A percentile compares a stretch with the other conserved stretches of the same genome.
These are phyloP conservation scores for Xylocopa sonorina DNA, from an alignment of 1,140 invertebrate species.

Conservation along the genomic window DNA sequence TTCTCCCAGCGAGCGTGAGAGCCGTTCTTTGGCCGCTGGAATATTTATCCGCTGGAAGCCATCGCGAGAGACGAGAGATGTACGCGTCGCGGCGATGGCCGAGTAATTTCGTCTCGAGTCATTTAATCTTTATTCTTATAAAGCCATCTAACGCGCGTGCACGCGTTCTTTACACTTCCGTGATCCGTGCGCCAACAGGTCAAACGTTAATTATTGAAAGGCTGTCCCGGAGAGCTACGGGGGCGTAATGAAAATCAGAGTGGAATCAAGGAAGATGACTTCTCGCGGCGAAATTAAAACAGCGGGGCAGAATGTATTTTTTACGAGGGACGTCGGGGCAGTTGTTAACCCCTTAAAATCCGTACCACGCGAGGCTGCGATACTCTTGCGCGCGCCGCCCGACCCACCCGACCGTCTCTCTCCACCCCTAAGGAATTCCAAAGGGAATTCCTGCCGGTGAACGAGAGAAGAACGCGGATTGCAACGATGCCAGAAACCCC, in stretches of 20 bases:
- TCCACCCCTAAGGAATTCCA: slow-evolving; percentile 19
- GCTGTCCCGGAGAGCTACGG: neutral
- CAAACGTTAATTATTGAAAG: slow-evolving; percentile 11
- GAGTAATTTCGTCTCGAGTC: neutral
- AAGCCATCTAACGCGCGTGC: neutral
- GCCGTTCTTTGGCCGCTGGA: neutral
- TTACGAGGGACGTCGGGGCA: neutral
- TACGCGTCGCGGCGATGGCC: neutral
- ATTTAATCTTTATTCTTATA: slow-evolving; percentile 25
- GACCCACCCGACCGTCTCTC: neutral
- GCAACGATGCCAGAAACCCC: slow-evolving; percentile 6
- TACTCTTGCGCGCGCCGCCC: too few relatives aligned
- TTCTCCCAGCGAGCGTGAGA: neutral
- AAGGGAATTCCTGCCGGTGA: neutral
- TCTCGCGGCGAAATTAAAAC: neutral
- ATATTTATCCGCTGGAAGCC: neutral
- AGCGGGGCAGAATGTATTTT: neutral
- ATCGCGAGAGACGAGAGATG: neutral
- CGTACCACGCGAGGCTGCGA: neutral
- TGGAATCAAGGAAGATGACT: neutral
- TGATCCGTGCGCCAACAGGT: neutral
- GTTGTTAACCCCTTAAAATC: slow-evolving; percentile 6
- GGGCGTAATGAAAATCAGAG: neutral
- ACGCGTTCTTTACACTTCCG: neutral
- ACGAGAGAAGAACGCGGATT: slow-evolving; percentile 24